phyloP scores from a whole-genome alignment of 2,797 vertebrate genomes.

The Oreochromis grahami region DNA sequence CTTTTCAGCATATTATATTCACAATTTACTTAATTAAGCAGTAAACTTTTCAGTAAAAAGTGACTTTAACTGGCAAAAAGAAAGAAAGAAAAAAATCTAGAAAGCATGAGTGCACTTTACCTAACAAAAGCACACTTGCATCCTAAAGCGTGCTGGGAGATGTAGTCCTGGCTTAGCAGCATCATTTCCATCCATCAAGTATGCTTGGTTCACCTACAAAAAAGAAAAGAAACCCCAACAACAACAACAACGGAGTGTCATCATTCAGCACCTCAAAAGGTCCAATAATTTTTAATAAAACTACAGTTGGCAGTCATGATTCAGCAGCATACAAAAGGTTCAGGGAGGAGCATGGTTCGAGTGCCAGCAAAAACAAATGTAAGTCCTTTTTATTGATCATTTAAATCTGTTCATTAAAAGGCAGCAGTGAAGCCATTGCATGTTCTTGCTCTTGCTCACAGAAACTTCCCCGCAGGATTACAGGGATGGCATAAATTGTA shows the following conservation, averaged over 20 bases:
- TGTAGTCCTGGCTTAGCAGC: background rate
- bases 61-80: background rate
- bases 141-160: conserved; percentile 1
- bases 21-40: background rate
- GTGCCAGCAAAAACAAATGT: conserved; percentile 14
- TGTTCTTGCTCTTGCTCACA: conserved; percentile 12
- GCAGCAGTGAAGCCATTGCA: background rate
- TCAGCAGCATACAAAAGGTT: background rate
- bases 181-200: background rate
- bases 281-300: background rate
- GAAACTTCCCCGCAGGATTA: background rate
- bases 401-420: background rate
- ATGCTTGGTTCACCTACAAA: background rate
- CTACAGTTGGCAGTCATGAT: background rate
- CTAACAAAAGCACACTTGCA: background rate
- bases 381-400: conserved; percentile 13
- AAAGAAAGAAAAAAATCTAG: background rate
- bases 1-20: background rate
- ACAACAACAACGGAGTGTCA: background rate
- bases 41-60: background rate
- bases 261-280: conserved; percentile 6
- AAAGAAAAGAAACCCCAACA: background rate
- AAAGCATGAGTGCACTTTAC: background rate
- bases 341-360: background rate
- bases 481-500: conserved; percentile 31